Conservation (phyloP, 1,140 invertebrate species). For the Megalonaias nervosa region DNA sequence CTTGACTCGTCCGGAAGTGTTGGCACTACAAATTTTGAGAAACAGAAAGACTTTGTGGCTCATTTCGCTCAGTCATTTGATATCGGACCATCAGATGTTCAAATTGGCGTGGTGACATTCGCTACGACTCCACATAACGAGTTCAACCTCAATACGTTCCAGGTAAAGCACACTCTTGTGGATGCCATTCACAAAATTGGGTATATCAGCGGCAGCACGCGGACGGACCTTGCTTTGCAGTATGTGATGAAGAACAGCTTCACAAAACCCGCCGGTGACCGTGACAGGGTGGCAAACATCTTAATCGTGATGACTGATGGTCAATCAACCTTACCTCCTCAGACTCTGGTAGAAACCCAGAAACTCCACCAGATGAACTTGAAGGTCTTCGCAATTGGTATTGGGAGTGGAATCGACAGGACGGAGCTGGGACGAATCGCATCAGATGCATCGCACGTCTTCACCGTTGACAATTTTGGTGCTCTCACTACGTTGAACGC, state of each 20-base stretch:
- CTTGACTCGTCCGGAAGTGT: conserved; percentile 56
- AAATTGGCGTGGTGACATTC: conserved; percentile 52
- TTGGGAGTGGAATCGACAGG: conserved; percentile 43
- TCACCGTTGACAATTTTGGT: conserved; percentile 47
- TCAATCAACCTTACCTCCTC: conserved; percentile 32
- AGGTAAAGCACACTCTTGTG: conserved; percentile 33
- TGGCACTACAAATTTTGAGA: conserved; percentile 45
- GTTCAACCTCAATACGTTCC: conserved; percentile 54
- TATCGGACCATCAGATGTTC: conserved; percentile 37
- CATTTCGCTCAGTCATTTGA: conserved; percentile 45
- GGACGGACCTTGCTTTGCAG: conserved; percentile 44
- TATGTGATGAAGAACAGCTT: conserved; percentile 47
- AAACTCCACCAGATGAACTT: conserved; percentile 27
- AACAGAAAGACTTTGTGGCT: conserved; percentile 49
- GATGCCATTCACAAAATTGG: conserved; percentile 47
- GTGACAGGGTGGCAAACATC: conserved; percentile 48
- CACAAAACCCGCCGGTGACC: conserved; percentile 42
- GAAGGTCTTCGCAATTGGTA: conserved; percentile 53
- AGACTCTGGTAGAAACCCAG: conserved; percentile 22
- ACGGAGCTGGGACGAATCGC: conserved; percentile 47
- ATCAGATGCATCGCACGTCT: conserved; percentile 39
- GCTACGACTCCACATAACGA: conserved; percentile 40
- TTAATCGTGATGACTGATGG: conserved; percentile 54
- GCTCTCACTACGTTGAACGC: conserved; percentile 45
- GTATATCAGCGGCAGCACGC: conserved; percentile 46